Conservation (phyloP, 2,113 vertebrate species). For the Tretioscincus oriximinensis region DNA sequence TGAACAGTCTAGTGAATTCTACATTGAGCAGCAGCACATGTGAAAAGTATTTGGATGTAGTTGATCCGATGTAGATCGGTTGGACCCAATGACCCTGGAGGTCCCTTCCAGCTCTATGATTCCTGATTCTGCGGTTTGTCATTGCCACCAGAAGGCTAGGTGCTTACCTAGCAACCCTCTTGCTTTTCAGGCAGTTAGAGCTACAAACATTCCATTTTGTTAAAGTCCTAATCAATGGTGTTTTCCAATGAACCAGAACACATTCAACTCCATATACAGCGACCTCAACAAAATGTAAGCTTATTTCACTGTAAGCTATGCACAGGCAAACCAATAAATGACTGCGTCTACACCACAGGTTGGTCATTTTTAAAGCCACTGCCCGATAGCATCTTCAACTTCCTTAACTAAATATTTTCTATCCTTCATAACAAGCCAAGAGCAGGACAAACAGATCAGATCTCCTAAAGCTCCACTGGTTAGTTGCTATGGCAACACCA, state of each 20-base stretch:
- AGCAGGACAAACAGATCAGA: slow-evolving; percentile 32
- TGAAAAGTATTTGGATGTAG: too few species aligned
- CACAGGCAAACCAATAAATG: not conserved
- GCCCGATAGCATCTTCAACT: not conserved
- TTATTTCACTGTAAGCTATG: not conserved
- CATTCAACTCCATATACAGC: not conserved
- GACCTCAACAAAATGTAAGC: not conserved
- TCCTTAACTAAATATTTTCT: not conserved
- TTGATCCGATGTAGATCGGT: too few species aligned
- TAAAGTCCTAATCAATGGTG: not conserved
- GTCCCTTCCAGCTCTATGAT: too few species aligned
- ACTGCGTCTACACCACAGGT: not conserved
- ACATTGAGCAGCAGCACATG: too few species aligned
- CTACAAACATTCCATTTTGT: too few species aligned
- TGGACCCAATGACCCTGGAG: too few species aligned
- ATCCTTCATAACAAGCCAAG: slow-evolving; percentile 18
- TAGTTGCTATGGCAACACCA: slow-evolving; percentile 23
- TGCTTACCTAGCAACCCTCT: too few species aligned
- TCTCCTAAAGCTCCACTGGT: slow-evolving; percentile 10
- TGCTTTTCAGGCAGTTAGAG: too few species aligned
- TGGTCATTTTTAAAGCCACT: not conserved
- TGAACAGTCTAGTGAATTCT: too few species aligned
- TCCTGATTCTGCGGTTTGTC: too few species aligned
- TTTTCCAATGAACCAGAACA: not conserved
- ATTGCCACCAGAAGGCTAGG: too few species aligned